Evolutionary conservation across 2,113 vertebrate species (phyloP), one percentile per base, ranked within the genome.

Genomic region (Fulmarus glacialis): DNA sequence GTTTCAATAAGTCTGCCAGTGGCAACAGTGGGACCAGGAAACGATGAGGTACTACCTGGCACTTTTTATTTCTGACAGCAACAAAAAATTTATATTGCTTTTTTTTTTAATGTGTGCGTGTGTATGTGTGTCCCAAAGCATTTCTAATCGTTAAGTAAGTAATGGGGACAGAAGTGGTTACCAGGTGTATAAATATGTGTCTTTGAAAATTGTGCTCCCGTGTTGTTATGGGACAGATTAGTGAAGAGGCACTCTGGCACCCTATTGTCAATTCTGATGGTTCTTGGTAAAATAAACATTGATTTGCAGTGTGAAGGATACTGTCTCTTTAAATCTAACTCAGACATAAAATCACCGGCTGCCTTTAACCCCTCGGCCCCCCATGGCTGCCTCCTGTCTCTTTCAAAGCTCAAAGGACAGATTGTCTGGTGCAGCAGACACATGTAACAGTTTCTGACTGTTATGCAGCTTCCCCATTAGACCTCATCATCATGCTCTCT

Each of bases 11-110:
- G 53, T 50, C 98, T 9, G 86, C 97, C 13, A 94, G 94, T 21
- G 98, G 98, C 17, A 98, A 70, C 52, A 97, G 98, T 1, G 89
- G 97, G 64, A 97, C 98, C 50, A 99, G 98, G 64, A 99, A 98
- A 90, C 98, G 99, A 71, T 99, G 98, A 98, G 96, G 9, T 71
- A 50, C 42, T 52, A 8, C 38, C 2, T 68, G 64, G 8, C 18
- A 29, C 88, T 77, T 73, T 53, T 11, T 90, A 6, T 64, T 97
- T 81, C 52, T 96, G 45, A 78, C 75, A 89, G 75, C 36, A 82
- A 59, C 60, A 67, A 47, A 75, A 23, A 52, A 86, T n/a, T 92
- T 75, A 9, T 82, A 67, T 85, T 78, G 55, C 48, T 14, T 29
- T 26, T 66, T 83, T 36, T 66, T 62, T 47, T 36, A 18, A 40